A percentile compares a stretch with the other conserved stretches of the same genome.
phyloP scores from a whole-genome alignment of 2,888 invertebrate genomes.

The Cerastoderma edule region DNA sequence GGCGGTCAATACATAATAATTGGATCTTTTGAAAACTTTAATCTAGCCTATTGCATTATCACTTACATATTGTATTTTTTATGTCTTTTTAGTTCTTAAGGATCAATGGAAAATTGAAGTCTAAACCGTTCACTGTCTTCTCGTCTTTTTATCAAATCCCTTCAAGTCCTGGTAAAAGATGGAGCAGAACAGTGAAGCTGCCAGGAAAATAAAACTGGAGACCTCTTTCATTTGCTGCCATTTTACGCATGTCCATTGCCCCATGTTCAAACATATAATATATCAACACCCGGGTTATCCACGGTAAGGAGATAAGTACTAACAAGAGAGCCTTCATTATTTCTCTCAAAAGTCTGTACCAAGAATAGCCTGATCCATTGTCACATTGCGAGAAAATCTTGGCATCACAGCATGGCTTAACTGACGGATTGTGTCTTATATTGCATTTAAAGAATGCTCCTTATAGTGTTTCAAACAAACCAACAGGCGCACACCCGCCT shows the following conservation, averaged over 20 bases:
- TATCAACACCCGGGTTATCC: slow-evolving; percentile 70
- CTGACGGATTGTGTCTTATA: slow-evolving; percentile 68
- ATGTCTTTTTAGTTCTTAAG: too few species aligned
- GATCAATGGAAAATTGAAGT: too few species aligned
- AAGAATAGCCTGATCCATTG: slow-evolving; percentile 47
- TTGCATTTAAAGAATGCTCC: slow-evolving; percentile 74
- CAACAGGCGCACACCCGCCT: slow-evolving; percentile 68
- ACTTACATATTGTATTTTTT: too few species aligned
- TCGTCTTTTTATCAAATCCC: too few species aligned
- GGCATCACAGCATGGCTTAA: slow-evolving; percentile 68
- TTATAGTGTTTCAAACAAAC: slow-evolving; percentile 65
- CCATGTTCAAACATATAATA: slow-evolving; percentile 73
- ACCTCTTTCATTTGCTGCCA: slow-evolving; percentile 43
- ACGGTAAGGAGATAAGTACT: slow-evolving; percentile 69
- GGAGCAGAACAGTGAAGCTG: too few species aligned
- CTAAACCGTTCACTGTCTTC: too few species aligned
- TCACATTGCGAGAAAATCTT: slow-evolving; percentile 51
- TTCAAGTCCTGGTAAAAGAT: too few species aligned
- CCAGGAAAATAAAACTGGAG: slow-evolving; percentile 66
- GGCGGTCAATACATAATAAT: too few species aligned
- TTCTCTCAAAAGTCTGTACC: slow-evolving; percentile 64
- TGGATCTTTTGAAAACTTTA: too few species aligned
- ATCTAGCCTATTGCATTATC: too few species aligned
- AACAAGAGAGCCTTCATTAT: slow-evolving; percentile 65
- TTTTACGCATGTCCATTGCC: slow-evolving; percentile 62